These are phyloP conservation scores for Chironomus striatipennis DNA, from an alignment of 1,140 invertebrate genomes.

Conservation along the genomic window DNA sequence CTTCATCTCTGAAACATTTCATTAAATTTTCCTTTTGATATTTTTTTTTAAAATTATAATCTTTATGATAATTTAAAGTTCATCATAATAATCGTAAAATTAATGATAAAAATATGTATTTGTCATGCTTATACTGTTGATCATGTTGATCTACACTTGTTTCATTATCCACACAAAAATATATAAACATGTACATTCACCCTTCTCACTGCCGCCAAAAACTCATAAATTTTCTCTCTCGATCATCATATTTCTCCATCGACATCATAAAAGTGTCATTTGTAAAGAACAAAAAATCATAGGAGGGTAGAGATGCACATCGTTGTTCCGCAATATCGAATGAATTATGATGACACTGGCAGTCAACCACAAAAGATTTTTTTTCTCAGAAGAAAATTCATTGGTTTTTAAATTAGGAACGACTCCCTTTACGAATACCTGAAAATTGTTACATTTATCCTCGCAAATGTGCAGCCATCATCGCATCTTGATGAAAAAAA, in stretches of 20 bases:
- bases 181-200: neutral
- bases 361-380: no score
- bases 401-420: no score
- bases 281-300: neutral
- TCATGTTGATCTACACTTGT: constrained; percentile 4
- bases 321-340: neutral
- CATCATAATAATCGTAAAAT: neutral
- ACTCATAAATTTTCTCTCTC: neutral
- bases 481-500: no score
- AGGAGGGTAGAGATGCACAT: neutral
- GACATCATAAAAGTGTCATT: constrained; percentile 9
- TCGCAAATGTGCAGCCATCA: no score
- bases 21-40: no score
- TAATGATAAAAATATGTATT: neutral
- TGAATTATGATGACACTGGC: neutral
- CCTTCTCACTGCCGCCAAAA: neutral
- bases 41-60: no score
- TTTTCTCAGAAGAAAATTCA: no score
- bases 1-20: no score
- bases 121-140: neutral
- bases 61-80: neutral
- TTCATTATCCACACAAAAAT: neutral
- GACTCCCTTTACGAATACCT: no score
- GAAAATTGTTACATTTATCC: no score
- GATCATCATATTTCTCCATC: neutral